Base-by-base conservation (phyloP, 2,888 invertebrate species). In the Aphidoletes aphidimyza region DNA sequence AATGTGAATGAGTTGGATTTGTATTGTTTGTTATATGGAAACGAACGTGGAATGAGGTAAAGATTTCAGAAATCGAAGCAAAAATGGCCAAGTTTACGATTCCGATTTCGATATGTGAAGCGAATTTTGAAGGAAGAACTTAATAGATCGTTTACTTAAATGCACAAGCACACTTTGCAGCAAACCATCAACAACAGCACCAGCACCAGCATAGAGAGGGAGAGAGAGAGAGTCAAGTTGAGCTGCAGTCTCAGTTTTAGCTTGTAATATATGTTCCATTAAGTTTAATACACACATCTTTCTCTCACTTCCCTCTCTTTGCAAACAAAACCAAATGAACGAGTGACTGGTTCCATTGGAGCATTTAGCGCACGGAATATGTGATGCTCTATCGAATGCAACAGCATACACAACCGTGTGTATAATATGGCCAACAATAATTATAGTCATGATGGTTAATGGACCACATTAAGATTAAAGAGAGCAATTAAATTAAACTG, bases 401-500 rank as follows among this genome's bases (percentile, higher is more conserved):
- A n/a, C 81, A 39, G 22, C 54, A n/a, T 6, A 39, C 81, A 37
- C 39, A 22, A 81, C 69, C 69, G 34, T 69, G 34, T 69, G 69
- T 34, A 69, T 69, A 69, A 69, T 69, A 69, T 22, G 39, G 39
- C 39, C 37, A 11, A 81, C 39, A 22, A 81, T 81, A 81, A 81
- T 81, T 81, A 81, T 81, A 81, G 37, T 81, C 81, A 81, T 81
- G 81, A 81, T 81, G 81, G 37, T 81, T 81, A 81, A 81, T 81
- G 81, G 81, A 81, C 81, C 81, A 81, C 81, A 81, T 81, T 81
- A 81, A 81, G 81, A 81, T 81, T 81, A 81, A 81, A 81, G 81
- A 81, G 81, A 36, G 81, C 81, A 81, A 81, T 81, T 81, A 81
- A 81, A 81, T 81, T 81, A 81, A 81, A 81, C 81, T 81, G 81